Conservation (phyloP, 2,113 vertebrate species). For the Pseudopipra pipra region DNA sequence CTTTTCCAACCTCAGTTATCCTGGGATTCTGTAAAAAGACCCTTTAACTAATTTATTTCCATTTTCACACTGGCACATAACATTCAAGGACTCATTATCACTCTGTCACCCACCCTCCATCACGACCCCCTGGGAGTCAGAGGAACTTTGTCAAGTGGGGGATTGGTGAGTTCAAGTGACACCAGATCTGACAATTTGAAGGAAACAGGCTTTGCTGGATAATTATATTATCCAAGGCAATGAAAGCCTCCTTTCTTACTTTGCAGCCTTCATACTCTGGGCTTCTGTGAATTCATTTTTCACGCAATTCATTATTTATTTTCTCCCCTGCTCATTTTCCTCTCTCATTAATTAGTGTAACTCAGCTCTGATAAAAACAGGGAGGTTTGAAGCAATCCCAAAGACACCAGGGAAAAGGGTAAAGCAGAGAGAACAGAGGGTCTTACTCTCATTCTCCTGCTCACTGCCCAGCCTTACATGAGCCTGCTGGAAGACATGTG, state of each 20-base stretch:
- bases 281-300: background rate
- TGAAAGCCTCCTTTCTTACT: background rate
- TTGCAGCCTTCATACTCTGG: background rate
- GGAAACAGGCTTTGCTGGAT: background rate
- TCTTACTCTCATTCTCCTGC: background rate
- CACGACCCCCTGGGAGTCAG: fast-evolving
- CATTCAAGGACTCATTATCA: background rate
- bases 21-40: background rate
- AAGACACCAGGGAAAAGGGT: fast-evolving
- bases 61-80: background rate
- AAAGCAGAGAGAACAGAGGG: background rate
- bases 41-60: background rate
- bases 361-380: background rate
- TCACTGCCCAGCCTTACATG: background rate
- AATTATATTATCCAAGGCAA: background rate
- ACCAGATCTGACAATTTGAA: background rate
- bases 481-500: background rate
- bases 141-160: background rate
- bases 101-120: no score
- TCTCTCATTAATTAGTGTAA: background rate
- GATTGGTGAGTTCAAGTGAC: background rate
- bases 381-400: background rate
- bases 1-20: background rate
- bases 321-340: background rate
- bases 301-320: background rate